phyloP scores from a whole-genome alignment of 2,113 vertebrate species.

The Syngnathus typhle region DNA sequence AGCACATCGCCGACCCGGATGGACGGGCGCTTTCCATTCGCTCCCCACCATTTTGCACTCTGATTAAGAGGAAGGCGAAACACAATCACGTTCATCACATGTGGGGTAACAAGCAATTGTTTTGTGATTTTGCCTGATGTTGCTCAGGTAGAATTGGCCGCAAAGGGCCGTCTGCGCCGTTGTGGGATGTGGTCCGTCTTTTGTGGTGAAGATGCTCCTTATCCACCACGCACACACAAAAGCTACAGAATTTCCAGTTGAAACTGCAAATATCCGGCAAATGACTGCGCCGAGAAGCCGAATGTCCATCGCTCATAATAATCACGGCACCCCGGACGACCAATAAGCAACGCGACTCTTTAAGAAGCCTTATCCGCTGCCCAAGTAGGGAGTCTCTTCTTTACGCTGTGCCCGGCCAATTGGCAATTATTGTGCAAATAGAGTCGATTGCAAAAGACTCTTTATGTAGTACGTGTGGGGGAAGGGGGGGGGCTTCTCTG shows the following conservation, averaged over 20 bases:
- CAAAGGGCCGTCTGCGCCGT: no score
- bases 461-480: background rate
- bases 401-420: constrained; percentile 49
- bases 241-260: background rate
- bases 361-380: constrained; percentile 43
- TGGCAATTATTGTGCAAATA: constrained; percentile 75
- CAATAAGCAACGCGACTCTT: constrained; percentile 20
- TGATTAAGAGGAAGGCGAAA: no score
- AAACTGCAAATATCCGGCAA: no score
- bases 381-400: constrained; percentile 51
- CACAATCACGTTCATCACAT: no score
- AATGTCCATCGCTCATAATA: background rate
- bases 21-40: background rate
- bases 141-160: no score
- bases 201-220: no score
- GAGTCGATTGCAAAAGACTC: constrained; percentile 59
- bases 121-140: no score
- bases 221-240: background rate
- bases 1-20: background rate
- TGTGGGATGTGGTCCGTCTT: no score
- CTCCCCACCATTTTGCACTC: background rate
- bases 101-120: no score
- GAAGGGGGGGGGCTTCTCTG: constrained; percentile 40
- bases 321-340: background rate
- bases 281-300: background rate